Base-by-base conservation (phyloP, 2,797 vertebrate species). In the Peromyscus eremicus region DNA sequence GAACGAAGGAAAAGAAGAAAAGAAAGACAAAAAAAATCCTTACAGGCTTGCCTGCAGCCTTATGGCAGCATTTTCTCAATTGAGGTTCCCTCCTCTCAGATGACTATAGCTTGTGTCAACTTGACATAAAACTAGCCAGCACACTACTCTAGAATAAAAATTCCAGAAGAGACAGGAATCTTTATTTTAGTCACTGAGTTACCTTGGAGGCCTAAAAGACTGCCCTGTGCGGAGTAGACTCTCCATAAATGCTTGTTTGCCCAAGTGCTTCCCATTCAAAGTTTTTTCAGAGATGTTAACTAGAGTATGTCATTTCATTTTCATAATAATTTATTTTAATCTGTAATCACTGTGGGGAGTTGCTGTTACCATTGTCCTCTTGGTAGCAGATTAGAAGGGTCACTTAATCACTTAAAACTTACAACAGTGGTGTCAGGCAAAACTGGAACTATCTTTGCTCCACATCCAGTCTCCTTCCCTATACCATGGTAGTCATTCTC, bases 111-210 rank as follows among this genome's bases (percentile, higher is more conserved):
- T 52, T 52, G 52, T 52, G 14, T 14, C 13, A 1, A 52, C 13
- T 52, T 52, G 14, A 52, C 52, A 52, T 84, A 66, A 84, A 84
- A 34, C 60, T 46, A 46, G 10, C 27, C 40, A 66, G 4, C 81
- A 83, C 60, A 6, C 71, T 80, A 11, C 21, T 62, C 29, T 84
- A 64, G 79, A 40, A 19, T 52, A 4, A 73, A 86, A 73, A 6
- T 57, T 73, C 34, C 55, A 66, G 21, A 49, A 62, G 40, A 49
- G n/a, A 21, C 62, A 92, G 34, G 29, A 16, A 66, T 93, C 79
- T 79, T 80, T 83, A 62, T 89, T 94, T 94, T 75, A 70, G 81
- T 77, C 12, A 10, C 62, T 62, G 70, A 80, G 89, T 92, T 93
- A 66, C 84, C 43, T 52, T 52, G 13, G 52, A 52, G 52, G 52